A percentile compares a stretch with the other conserved stretches of the same genome.
phyloP scores from a whole-genome alignment of 2,888 invertebrate genomes.

The Andrena marginata region DNA sequence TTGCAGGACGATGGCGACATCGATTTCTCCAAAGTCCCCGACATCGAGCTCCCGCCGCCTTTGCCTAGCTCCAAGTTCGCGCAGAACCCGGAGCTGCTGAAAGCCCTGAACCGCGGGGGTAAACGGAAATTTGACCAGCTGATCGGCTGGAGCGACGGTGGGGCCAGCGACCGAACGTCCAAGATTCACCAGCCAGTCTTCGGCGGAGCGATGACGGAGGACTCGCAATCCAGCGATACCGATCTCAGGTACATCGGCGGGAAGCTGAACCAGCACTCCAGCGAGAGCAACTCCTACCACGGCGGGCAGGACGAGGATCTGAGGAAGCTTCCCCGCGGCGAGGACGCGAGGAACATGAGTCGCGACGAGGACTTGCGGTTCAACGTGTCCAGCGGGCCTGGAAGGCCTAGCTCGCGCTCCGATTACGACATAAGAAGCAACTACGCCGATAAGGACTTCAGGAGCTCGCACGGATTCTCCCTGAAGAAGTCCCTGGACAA shows the following conservation, averaged over 20 bases:
- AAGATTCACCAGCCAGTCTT: conserved; percentile 81
- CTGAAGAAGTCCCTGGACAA: conserved; percentile 69
- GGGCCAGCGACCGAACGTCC: conserved; percentile 75
- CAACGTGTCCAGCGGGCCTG: conserved; percentile 73
- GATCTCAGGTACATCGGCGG: conserved; percentile 76
- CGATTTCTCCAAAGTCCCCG: conserved; percentile 82
- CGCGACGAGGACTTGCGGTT: conserved; percentile 79
- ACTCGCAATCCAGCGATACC: conserved; percentile 78
- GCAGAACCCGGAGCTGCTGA: conserved; percentile 82
- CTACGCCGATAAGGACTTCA: conserved; percentile 79
- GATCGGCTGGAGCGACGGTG: conserved; percentile 82
- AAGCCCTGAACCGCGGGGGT: conserved; percentile 81
- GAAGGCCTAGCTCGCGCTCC: conserved; percentile 74
- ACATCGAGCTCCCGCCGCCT: conserved; percentile 83
- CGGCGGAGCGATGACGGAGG: conserved; percentile 77
- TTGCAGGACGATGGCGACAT: conserved; percentile 86
- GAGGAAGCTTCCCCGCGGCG: conserved; percentile 68
- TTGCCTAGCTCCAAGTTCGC: conserved; percentile 84
- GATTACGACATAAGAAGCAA: conserved; percentile 76
- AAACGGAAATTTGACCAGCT: conserved; percentile 83
- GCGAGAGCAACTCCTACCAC: conserved; percentile 62
- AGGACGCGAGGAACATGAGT: conserved; percentile 59
- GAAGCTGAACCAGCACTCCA: conserved; percentile 63
- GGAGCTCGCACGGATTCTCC: conserved; percentile 65
- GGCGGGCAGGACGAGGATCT: conserved; percentile 77